Conservation (phyloP, 2,797 vertebrate genomes). For the Centroberyx gerrardi region DNA sequence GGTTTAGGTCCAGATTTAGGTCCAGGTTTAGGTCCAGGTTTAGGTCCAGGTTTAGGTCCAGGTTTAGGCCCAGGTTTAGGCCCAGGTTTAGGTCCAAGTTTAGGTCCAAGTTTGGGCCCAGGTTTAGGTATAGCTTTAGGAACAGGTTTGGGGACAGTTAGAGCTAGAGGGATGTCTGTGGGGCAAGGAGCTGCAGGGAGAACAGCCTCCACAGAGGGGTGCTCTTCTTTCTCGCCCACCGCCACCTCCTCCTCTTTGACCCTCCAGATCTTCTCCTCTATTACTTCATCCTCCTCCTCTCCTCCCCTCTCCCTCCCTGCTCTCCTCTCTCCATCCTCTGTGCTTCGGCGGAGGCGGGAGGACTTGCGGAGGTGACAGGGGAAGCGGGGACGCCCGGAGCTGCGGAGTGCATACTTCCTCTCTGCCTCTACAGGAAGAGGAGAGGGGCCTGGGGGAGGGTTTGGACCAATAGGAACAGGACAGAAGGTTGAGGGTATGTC, state of each 20-base stretch:
- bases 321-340: slow-evolving; percentile 80
- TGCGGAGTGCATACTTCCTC: slow-evolving; percentile 95
- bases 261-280: slow-evolving; percentile 79
- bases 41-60: not conserved
- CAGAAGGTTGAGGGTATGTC: slow-evolving; percentile 69
- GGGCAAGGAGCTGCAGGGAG: slow-evolving; percentile 60
- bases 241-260: slow-evolving; percentile 74
- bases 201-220: slow-evolving; percentile 58
- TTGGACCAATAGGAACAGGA: slow-evolving; percentile 77
- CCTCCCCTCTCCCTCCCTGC: slow-evolving; percentile 70
- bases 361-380: slow-evolving; percentile 93
- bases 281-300: slow-evolving; percentile 71
- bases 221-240: slow-evolving; percentile 59
- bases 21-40: slow-evolving; percentile 46
- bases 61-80: slow-evolving; percentile 70
- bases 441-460: slow-evolving; percentile 78
- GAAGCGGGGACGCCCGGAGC: slow-evolving; percentile 95
- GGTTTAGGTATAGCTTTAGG: slow-evolving; percentile 74
- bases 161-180: slow-evolving; percentile 63
- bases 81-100: slow-evolving; percentile 78
- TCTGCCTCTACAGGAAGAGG: slow-evolving; percentile 87
- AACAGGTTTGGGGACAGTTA: slow-evolving; percentile 70
- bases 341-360: slow-evolving; percentile 84
- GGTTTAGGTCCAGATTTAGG: not conserved
- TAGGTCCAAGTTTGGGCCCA: slow-evolving; percentile 76